Base-by-base conservation (phyloP, 2,113 vertebrate species). In the Copsychus sechellarum region DNA sequence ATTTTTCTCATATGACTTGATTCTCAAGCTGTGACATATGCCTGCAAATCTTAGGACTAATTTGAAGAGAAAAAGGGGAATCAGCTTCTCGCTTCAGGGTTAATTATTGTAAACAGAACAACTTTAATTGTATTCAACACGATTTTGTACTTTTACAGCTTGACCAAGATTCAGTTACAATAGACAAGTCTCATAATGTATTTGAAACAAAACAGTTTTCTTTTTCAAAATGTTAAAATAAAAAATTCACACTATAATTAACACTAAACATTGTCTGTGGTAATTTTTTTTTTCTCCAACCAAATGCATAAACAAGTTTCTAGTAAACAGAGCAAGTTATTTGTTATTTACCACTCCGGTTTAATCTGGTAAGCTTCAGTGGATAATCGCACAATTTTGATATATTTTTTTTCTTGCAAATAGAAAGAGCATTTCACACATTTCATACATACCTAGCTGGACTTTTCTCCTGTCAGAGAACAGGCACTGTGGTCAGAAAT, bases 1-100 rank as follows among this genome's bases (percentile, higher is more conserved):
- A n/a, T 79, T 92, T 92, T 94, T 66, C 34, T 62, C 38, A 9
- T 72, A 65, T 21, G 7, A 64, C 17, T 76, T 64, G 12, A 60
- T 5, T 7, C 7, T 76, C 29, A 92, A 56, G 24, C 33, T 81
- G 48, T 48, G 81, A 38, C 43, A 50, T 70, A 82, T 88, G 85
- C 24, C 47, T 66, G 21, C 56, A 34, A 83, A 77, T 90, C 29
- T 51, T 81, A 70, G 38, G 47, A 31, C 26, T 93, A 83, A 93
- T 88, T 93, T 92, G 33, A 86, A 76, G 66, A 24, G 47, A 72
- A 76, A 93, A 86, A 58, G 5, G 47, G 29, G 73, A 91, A 94
- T 42, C 47, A 73, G 17, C 31, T 90, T 65, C 40, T 93, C 62
- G 53, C 82, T 90, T 80, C 62, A 82, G 42, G 76, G 33, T 83